Base-by-base conservation (phyloP, 2,113 vertebrate species). In the Muscicapa adusta region DNA sequence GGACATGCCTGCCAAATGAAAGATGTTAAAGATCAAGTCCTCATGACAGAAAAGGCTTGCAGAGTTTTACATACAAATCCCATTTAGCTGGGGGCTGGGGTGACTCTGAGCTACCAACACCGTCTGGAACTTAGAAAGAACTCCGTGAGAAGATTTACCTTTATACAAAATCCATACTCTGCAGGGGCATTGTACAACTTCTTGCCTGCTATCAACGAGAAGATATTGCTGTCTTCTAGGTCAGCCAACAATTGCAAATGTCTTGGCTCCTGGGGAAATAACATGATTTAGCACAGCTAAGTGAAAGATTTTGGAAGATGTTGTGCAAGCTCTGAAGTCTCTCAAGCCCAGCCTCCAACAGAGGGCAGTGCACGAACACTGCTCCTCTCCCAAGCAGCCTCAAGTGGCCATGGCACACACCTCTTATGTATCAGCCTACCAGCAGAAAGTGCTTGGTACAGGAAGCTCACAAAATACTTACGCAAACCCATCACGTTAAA, bases 241-340 rank as follows among this genome's bases (percentile, higher is more conserved):
- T 99, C 99, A 25, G 99, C 99, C 70, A 99, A 97, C 91, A 99
- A 97, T 90, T 99, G 99, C 96, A 99, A 97, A 97, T 99, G 99
- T 91, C 99, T 98, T 93, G 99, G 99, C 94, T 99, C 99, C 99
- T 99, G 96, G 23, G 85, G 73, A 97, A 92, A 96, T 8, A 66
- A 48, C 0, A 1, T 14, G 81, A 61, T 61, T 56, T 53, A 76
- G 31, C 29, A 50, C 5, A 79, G 53, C 53, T 79, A 62, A 86
- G 48, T 19, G 5, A 26, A 31, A 48, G 20, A 6, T 34, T 61
- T 45, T 36, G 42, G 56, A 61, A 93, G 40, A 40, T 14, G 31
- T 13, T 77, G 61, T n/a, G 54, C 65, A 76, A 68, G 47, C 20
- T 71, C 17, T 66, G 61, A 22, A 60, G 38, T 68, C n/a, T 54